Evolutionary conservation across 2,888 invertebrate genomes (phyloP).

Genomic region (Pristionchus mayeri): DNA sequence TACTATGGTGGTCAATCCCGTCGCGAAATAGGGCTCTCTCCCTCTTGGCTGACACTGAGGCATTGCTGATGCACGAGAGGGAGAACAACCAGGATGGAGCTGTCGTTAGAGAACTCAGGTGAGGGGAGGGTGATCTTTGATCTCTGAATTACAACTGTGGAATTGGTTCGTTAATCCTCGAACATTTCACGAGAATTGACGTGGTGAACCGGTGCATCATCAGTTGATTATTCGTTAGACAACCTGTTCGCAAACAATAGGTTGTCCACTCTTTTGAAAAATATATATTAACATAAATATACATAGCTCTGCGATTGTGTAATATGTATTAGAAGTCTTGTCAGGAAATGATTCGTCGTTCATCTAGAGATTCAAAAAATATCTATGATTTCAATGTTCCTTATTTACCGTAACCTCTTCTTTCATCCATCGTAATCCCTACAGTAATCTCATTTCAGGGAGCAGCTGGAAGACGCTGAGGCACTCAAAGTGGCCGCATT

Average conservation of each 20-base stretch:
- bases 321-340: too few relatives aligned
- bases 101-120: conserved; percentile 63
- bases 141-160: background rate
- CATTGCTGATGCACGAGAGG: conserved; percentile 61
- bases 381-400: too few relatives aligned
- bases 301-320: background rate
- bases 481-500: conserved; percentile 87
- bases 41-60: conserved; percentile 64
- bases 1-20: conserved; percentile 57
- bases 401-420: too few relatives aligned
- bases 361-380: too few relatives aligned
- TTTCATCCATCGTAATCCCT: too few relatives aligned
- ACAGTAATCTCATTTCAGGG: conserved; percentile 46
- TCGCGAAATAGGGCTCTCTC: conserved; percentile 63
- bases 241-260: background rate
- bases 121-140: background rate
- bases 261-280: background rate
- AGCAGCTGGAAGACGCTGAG: conserved; percentile 90
- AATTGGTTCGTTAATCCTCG: background rate
- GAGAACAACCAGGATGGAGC: conserved; percentile 57
- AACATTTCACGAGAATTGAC: background rate
- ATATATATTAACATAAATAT: background rate
- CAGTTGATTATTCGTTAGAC: background rate
- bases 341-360: too few relatives aligned
- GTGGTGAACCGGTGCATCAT: background rate